Conservation (phyloP, 2,113 vertebrate genomes). For the Phoxinus phoxinus region DNA sequence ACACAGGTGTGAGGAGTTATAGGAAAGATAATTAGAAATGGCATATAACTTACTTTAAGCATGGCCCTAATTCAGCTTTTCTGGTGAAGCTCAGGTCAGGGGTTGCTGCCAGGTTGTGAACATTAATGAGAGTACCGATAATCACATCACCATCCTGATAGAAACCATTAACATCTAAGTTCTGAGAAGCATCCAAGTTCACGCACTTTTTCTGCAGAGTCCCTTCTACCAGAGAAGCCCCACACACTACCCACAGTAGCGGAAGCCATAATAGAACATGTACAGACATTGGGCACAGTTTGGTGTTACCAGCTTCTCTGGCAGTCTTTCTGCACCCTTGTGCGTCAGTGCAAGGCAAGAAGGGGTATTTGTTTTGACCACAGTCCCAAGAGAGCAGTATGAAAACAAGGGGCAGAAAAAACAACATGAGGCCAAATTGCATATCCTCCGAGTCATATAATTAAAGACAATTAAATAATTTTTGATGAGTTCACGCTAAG, state of each 20-base stretch:
- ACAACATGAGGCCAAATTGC: constrained; percentile 3
- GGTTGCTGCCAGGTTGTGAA: constrained; percentile 58
- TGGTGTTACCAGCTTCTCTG: not conserved
- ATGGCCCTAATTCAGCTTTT: constrained; percentile 58
- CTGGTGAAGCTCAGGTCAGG: constrained; percentile 60
- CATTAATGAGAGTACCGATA: constrained; percentile 69
- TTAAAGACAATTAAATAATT: constrained; percentile 54
- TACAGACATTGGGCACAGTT: constrained; percentile 26
- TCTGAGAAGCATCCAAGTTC: constrained; percentile 50
- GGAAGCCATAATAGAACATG: not conserved
- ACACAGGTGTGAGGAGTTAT: not conserved
- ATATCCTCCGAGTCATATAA: not conserved
- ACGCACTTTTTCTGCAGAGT: constrained; percentile 60
- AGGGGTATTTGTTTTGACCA: constrained; percentile 59
- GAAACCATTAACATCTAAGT: constrained; percentile 55
- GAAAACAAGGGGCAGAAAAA: constrained; percentile 6
- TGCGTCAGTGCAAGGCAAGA: constrained; percentile 43
- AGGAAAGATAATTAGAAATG: not conserved
- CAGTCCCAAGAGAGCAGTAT: constrained; percentile 35
- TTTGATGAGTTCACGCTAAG: constrained; percentile 38
- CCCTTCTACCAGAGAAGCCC: constrained; percentile 32
- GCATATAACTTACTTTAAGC: constrained; percentile 64
- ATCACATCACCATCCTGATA: constrained; percentile 72
- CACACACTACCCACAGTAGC: constrained; percentile 8
- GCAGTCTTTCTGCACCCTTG: constrained; percentile 23